A percentile compares a stretch with the other conserved stretches of the same genome.
Conservation (phyloP, 2,113 vertebrate species). For the Pelecanus crispus region DNA sequence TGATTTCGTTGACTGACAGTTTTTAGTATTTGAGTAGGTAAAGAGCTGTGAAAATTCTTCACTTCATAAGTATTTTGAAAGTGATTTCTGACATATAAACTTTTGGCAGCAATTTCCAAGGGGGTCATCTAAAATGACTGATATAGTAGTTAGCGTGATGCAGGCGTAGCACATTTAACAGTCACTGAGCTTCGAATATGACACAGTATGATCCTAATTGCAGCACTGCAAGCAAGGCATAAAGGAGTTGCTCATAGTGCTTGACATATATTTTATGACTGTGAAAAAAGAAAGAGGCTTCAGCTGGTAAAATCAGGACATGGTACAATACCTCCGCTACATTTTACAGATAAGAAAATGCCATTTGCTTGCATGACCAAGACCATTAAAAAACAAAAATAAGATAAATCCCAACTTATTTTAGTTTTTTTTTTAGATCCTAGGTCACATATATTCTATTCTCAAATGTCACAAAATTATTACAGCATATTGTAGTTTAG, state of each 20-base stretch:
- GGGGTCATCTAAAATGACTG: constrained; percentile 72
- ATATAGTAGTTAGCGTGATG: constrained; percentile 64
- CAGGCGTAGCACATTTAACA: constrained; percentile 58
- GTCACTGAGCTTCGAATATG: constrained; percentile 40
- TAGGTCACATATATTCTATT: not conserved
- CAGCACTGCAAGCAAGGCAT: constrained; percentile 45
- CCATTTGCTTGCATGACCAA: not conserved
- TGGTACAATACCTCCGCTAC: not conserved
- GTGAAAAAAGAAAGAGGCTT: constrained; percentile 24
- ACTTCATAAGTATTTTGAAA: constrained; percentile 68
- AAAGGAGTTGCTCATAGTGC: constrained; percentile 14
- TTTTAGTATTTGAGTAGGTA: constrained; percentile 65
- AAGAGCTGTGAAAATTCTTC: constrained; percentile 68
- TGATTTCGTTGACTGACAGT: constrained; percentile 69
- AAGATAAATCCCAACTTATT: not conserved
- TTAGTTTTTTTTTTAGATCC: not conserved
- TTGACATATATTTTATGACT: constrained; percentile 47
- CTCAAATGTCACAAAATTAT: not conserved
- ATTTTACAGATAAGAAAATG: constrained; percentile 33
- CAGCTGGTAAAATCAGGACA: constrained; percentile 9
- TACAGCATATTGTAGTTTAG: not conserved
- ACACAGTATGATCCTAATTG: constrained; percentile 62
- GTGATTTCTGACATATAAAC: constrained; percentile 72
- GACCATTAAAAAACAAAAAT: not conserved
- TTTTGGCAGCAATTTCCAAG: constrained; percentile 77